These are phyloP conservation scores for Emydura subglobosa DNA, from an alignment of 2,113 vertebrate genomes.

Conservation along the genomic window DNA sequence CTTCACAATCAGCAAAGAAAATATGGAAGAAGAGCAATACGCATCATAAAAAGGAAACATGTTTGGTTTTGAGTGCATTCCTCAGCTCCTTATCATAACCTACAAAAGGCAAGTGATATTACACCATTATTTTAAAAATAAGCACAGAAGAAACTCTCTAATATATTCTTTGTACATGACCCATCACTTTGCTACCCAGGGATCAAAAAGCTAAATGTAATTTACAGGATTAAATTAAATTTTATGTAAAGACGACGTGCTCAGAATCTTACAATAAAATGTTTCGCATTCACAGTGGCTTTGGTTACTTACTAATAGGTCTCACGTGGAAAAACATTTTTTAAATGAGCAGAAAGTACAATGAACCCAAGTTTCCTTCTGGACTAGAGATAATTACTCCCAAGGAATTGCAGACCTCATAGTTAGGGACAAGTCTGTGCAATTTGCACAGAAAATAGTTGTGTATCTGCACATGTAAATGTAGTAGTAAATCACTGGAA, in stretches of 20 bases:
- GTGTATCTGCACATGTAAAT: conserved; percentile 49
- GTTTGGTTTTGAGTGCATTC: not conserved
- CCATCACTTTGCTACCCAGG: not conserved
- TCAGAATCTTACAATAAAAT: conserved; percentile 29
- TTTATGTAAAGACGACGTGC: not conserved
- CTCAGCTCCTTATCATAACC: not conserved
- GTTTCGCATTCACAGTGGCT: conserved; percentile 45
- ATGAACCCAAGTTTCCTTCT: conserved; percentile 59
- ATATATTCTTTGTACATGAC: not conserved
- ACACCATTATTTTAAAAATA: not conserved
- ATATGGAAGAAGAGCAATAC: not conserved
- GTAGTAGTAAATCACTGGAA: conserved; percentile 24
- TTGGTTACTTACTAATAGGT: conserved; percentile 34
- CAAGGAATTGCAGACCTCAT: conserved; percentile 58
- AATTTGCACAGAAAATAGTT: conserved; percentile 60
- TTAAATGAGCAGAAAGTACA: conserved; percentile 28
- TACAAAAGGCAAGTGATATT: not conserved
- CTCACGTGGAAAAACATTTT: conserved; percentile 22
- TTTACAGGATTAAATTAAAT: not conserved
- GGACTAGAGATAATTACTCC: conserved; percentile 55
- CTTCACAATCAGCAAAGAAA: not conserved
- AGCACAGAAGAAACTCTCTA: not conserved
- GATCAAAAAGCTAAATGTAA: conserved; percentile 21
- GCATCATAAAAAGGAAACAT: not conserved
- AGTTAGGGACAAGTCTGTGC: conserved; percentile 51